These are phyloP conservation scores for Lepus europaeus DNA, from an alignment of 2,113 vertebrate species.

Conservation along the genomic window DNA sequence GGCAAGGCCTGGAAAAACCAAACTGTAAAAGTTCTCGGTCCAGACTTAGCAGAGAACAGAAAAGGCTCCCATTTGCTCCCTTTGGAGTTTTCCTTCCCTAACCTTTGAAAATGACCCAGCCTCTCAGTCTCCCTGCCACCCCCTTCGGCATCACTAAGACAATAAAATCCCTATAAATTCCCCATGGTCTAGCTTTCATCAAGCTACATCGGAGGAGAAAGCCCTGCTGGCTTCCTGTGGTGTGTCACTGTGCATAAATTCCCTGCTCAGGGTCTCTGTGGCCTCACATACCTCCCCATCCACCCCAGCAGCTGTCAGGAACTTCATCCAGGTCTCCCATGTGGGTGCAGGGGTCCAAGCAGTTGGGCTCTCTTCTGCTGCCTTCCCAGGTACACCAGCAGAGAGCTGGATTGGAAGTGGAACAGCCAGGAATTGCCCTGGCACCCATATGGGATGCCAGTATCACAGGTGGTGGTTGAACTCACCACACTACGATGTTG, in stretches of 20 bases:
- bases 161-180: not conserved
- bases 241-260: not conserved
- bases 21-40: not conserved
- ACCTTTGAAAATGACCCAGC: not conserved
- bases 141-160: not conserved
- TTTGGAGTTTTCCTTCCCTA: not conserved
- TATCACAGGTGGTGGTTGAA: no score
- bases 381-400: no score
- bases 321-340: no score
- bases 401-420: no score
- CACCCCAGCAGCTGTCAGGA: not conserved
- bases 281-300: not conserved
- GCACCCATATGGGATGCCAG: no score
- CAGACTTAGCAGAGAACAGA: slow-evolving; percentile 26
- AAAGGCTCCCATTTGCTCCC: not conserved
- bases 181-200: not conserved
- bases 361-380: no score
- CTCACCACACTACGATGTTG: no score
- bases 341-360: no score
- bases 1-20: not conserved
- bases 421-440: no score
- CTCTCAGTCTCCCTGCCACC: not conserved
- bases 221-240: not conserved
- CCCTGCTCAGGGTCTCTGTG: not conserved
- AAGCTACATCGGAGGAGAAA: not conserved